Evolutionary conservation across 2,113 vertebrate genomes (phyloP), one percentile per base, ranked within the genome.

Genomic region (Lepus timidus): DNA sequence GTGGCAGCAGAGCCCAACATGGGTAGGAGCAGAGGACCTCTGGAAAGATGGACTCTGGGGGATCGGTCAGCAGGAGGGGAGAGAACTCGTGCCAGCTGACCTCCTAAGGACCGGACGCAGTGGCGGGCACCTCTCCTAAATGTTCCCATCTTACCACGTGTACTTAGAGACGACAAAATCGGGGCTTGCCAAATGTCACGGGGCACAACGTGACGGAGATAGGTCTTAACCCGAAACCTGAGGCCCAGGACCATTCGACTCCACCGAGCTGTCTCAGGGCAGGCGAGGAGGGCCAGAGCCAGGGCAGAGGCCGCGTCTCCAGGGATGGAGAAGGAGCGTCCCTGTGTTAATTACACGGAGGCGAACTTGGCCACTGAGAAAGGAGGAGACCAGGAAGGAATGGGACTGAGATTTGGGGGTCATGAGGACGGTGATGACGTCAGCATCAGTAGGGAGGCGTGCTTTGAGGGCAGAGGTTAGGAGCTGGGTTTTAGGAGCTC

Each of bases 21-120:
- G 4, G 55, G 6, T 3, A 13, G 31, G 27, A 79, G 82, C 22
- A 31, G 67, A 74, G 78, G 67, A 36, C 23, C 7, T 58, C 49
- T 44, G 44, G 79, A 33, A 52, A 52, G 75, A 58, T 85, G 22
- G 62, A 22, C 65, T 74, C 51, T 4, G n/a, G 25, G 22, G 27
- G 9, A 0, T 16, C 2, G 14, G 9, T 36, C 62, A n/a, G 16
- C 16, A 16, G 36, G 14, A 31, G 27, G 36, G 2, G 62, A 0
- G 39, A 29, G n/a, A 68, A 7, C 22, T 13, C 9, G 14, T 19
- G 1, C 19, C 33, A 4, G 8, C 13, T 29, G 52, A 79, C 52
- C 33, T 79, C 0, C 11, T 52, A 1, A 62, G 73, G 20, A 25
- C 39, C 29, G 23, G 61, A 10, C 52, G 16, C 49, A 4, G 1